phyloP scores from a whole-genome alignment of 2,113 vertebrate species.

The Cisticola juncidis region DNA sequence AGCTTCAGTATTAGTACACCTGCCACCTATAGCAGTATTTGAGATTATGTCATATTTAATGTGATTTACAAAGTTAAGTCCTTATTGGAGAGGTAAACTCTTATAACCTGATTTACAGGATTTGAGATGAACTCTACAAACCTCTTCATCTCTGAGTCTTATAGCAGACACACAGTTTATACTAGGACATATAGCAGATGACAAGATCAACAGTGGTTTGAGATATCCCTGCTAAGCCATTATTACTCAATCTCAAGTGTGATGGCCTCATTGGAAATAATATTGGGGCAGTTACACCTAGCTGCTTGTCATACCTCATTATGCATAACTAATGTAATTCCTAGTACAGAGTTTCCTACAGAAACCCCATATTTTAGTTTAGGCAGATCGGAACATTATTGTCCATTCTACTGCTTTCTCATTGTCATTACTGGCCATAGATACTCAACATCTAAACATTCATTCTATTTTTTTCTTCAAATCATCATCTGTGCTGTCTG shows the following conservation, averaged over 20 bases:
- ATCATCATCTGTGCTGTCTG: background rate
- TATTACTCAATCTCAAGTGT: background rate
- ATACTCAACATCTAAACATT: background rate
- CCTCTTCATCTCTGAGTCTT: background rate
- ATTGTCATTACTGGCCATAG: background rate
- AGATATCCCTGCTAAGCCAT: background rate
- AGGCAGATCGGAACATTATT: background rate
- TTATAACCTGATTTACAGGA: background rate
- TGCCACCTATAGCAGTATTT: background rate
- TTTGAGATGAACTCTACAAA: background rate
- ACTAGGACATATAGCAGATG: background rate
- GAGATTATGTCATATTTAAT: background rate
- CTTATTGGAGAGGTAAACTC: background rate
- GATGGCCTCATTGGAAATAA: background rate
- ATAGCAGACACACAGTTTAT: too few species aligned
- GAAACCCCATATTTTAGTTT: background rate
- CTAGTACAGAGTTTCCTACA: too few species aligned
- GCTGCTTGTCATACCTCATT: background rate
- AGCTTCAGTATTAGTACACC: background rate
- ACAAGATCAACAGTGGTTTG: background rate
- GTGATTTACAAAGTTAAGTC: background rate
- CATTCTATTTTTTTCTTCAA: background rate
- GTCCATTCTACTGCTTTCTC: background rate
- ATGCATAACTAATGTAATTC: background rate
- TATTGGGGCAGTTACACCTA: background rate